Base-by-base conservation (phyloP, 2,113 vertebrate genomes). In the Pogonocichla stellata region DNA sequence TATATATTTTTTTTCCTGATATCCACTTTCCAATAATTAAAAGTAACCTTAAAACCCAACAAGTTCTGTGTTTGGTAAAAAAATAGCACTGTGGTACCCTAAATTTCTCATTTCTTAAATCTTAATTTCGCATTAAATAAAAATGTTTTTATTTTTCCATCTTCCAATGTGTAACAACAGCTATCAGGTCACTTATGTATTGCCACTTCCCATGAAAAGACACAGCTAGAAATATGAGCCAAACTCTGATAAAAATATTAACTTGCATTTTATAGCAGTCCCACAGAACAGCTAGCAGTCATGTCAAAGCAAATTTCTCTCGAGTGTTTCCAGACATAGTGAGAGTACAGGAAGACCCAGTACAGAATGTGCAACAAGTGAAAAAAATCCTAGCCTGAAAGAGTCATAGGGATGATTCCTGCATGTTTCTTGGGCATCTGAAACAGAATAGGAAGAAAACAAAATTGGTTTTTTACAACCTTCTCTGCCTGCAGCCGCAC, bases 231-330 rank as follows among this genome's bases (percentile, higher is more conserved):
- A 86, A 80, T 61, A 61, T 51, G 71, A 25, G 33, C 17, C 61
- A 57, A 38, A 3, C 13, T 73, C 50, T 58, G 36, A 78, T 66
- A 16, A 56, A 71, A 87, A 78, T 57, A 29, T 50, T 73, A 36
- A 42, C 23, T 66, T 47, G 26, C 20, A 26, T 40, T 56, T 2
- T 73, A 23, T 33, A 20, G 28, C 25, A 75, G 20, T 61, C 29
- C 36, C 19, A 47, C 8, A 70, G 71, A 93, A 62, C 11, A 86
- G 42, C 33, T 36, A 48, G 51, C 16, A 75, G 13, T 69, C 43
- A 54, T 10, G 36, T 88, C 86, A 47, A 93, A 86, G 38, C 10
- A 50, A 66, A 88, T 83, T 90, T 73, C 56, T 92, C 45, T 75
- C 9, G 10, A 90, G 29, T 6, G 1, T 88, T 92, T 92, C 64